phyloP scores from a whole-genome alignment of 2,113 vertebrate species.

The human region DNA sequence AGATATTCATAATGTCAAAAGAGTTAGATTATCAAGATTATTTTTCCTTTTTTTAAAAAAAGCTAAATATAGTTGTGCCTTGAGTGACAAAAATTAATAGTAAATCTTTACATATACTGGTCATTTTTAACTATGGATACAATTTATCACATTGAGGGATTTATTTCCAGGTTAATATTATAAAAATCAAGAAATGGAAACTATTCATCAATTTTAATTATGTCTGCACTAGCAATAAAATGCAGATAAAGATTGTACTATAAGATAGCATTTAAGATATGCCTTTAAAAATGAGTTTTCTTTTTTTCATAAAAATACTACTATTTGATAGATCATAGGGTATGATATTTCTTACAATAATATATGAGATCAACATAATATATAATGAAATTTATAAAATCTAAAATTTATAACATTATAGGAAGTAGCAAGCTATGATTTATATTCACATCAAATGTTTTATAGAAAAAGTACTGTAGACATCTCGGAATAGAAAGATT shows the following conservation, averaged over 20 bases:
- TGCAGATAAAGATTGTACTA: neutral
- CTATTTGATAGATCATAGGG: neutral
- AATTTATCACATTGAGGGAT: neutral
- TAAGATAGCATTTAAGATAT: neutral
- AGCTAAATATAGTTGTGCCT: neutral
- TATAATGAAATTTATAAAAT: neutral
- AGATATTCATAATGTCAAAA: neutral
- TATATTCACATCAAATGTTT: neutral
- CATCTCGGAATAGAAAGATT: neutral
- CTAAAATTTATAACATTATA: neutral
- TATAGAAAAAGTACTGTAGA: neutral
- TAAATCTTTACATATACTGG: neutral
- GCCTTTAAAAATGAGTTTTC: neutral
- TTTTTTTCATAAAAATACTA: neutral
- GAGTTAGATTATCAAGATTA: neutral
- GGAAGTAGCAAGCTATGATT: neutral
- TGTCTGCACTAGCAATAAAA: neutral
- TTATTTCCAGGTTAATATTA: neutral
- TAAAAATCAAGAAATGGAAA: conserved; percentile 25
- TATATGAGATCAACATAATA: neutral
- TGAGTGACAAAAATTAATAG: neutral
- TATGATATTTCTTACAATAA: neutral
- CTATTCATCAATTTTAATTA: neutral
- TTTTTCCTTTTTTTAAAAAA: neutral
- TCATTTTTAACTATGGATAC: neutral